Conservation (phyloP, 2,888 invertebrate genomes). For the Tupiocoris notatus region DNA sequence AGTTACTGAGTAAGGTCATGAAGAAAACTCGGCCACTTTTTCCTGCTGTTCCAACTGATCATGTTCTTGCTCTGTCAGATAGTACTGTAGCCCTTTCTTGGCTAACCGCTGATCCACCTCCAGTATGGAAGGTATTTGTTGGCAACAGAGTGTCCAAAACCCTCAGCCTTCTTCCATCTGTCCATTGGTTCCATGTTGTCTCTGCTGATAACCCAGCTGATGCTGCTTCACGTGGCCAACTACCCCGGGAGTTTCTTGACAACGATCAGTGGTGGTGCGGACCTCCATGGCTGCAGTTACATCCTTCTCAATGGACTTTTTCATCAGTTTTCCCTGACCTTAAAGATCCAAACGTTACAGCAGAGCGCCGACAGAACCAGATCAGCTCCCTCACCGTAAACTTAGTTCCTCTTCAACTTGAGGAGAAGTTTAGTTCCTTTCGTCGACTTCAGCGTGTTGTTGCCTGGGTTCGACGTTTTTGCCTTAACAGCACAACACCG, state of each 20-base stretch:
- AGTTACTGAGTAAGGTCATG: background rate
- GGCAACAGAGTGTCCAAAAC: conserved; percentile 8
- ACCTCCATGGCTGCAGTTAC: conserved; percentile 6
- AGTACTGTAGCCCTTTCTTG: no score
- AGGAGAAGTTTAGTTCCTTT: background rate
- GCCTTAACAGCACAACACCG: background rate
- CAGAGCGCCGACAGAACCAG: background rate
- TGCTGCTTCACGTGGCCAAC: conserved; percentile 4
- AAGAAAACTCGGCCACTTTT: background rate
- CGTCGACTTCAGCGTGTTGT: background rate
- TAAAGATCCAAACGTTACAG: background rate
- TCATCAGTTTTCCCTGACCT: background rate
- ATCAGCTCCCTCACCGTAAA: background rate
- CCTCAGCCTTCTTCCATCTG: background rate
- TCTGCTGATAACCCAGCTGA: conserved; percentile 16
- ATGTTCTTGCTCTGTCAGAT: background rate
- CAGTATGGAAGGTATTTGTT: conserved; percentile 21
- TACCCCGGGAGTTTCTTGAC: background rate
- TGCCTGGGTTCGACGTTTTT: background rate
- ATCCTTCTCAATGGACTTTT: background rate
- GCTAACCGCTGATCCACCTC: no score
- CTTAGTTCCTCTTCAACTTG: background rate
- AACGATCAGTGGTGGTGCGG: conserved; percentile 1
- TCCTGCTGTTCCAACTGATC: conserved; percentile 1
- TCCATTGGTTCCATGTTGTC: conserved; percentile 18